Percentiles rank a stretch among this genome's conserved stretches.
These are phyloP conservation scores for Temnopleurus reevesii DNA, from an alignment of 53 echinoderm and acorn worm species.

Conservation along the genomic window DNA sequence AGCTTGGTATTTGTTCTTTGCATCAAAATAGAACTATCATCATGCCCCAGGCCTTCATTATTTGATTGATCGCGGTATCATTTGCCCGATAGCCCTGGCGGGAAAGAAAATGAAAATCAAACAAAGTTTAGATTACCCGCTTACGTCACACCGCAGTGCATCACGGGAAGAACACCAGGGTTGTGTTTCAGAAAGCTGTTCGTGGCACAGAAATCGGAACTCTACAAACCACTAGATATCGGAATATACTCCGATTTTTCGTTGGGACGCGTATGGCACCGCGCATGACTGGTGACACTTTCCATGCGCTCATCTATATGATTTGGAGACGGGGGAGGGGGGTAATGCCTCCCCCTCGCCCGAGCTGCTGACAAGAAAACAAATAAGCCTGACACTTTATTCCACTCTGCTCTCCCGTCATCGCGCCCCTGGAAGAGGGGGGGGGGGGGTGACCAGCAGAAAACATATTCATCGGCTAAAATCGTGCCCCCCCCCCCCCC, in stretches of 20 bases:
- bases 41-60: not conserved
- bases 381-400: too few species aligned
- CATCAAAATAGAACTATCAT: not conserved
- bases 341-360: not conserved
- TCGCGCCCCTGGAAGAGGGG: too few species aligned
- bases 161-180: too few species aligned
- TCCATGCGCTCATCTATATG: not conserved
- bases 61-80: conserved; percentile 20
- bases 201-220: not conserved
- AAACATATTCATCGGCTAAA: too few species aligned
- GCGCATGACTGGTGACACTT: not conserved
- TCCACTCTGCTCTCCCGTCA: too few species aligned
- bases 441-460: too few species aligned
- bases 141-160: conserved; percentile 11
- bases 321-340: not conserved
- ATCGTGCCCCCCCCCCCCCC: too few species aligned
- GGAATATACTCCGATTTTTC: not conserved
- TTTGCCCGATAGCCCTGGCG: not conserved
- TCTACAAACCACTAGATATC: not conserved
- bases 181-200: not conserved
- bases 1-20: not conserved
- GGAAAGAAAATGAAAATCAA: conserved; percentile 26
- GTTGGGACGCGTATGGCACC: too few species aligned
- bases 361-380: too few species aligned
- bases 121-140: conserved; percentile 3